phyloP scores from a whole-genome alignment of 2,797 vertebrate species.

The Anguilla obscura region DNA sequence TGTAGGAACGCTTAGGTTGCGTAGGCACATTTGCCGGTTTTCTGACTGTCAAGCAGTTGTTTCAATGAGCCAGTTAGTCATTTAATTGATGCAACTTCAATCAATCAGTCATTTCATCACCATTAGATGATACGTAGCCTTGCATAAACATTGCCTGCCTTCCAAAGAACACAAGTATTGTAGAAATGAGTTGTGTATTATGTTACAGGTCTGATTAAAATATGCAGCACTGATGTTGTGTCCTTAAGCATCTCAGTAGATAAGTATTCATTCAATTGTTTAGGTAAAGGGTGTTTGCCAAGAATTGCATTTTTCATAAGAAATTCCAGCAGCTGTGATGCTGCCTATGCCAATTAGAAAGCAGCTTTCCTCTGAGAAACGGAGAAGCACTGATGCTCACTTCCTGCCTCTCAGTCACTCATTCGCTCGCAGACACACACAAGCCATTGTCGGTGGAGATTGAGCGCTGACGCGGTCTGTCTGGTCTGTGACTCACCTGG shows the following conservation, averaged over 20 bases:
- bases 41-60: neutral
- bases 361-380: neutral
- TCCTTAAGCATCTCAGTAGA: neutral
- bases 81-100: neutral
- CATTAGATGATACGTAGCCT: neutral
- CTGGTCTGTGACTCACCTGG: neutral
- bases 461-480: neutral
- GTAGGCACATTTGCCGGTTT: neutral
- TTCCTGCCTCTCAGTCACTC: neutral
- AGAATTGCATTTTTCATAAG: neutral
- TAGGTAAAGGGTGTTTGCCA: neutral
- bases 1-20: neutral
- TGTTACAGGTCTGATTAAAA: neutral
- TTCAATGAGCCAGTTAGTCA: neutral
- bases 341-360: neutral
- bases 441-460: neutral
- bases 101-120: slow-evolving; percentile 1
- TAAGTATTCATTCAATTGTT: neutral
- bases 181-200: neutral
- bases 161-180: neutral
- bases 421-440: neutral
- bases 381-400: neutral
- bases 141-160: neutral
- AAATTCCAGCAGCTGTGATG: neutral
- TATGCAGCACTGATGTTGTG: neutral